phyloP scores from a whole-genome alignment of 2,888 invertebrate genomes.

The Eugnorisma glareosa region DNA sequence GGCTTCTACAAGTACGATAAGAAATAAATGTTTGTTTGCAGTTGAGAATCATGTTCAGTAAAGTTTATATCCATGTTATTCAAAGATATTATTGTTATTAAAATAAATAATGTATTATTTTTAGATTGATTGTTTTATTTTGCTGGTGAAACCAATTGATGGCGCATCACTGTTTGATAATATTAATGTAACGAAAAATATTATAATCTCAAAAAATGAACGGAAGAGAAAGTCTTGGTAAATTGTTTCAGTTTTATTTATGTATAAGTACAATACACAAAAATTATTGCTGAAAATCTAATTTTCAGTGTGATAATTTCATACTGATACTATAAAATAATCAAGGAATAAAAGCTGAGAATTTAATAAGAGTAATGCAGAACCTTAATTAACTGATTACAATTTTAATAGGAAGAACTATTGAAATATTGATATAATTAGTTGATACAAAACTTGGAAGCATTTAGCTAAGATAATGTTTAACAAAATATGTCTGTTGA shows the following conservation, averaged over 20 bases:
- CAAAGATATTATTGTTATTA: slow-evolving; percentile 23
- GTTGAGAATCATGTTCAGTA: slow-evolving; percentile 52
- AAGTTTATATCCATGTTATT: slow-evolving; percentile 50
- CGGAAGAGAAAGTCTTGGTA: slow-evolving; percentile 1
- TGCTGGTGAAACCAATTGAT: background rate
- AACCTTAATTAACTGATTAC: slow-evolving; percentile 1
- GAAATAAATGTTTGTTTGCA: slow-evolving; percentile 72
- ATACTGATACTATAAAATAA: slow-evolving; percentile 26
- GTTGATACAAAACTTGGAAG: slow-evolving; percentile 22
- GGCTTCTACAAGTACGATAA: slow-evolving; percentile 94
- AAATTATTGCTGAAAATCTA: slow-evolving; percentile 35
- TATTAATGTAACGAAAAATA: background rate
- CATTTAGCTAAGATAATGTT: slow-evolving; percentile 10
- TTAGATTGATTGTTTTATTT: slow-evolving; percentile 17
- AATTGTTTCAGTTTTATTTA: slow-evolving; percentile 54
- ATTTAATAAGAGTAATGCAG: slow-evolving; percentile 17
- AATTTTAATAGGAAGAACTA: slow-evolving; percentile 20
- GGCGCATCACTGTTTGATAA: background rate
- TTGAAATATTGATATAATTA: background rate
- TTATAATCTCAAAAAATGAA: background rate
- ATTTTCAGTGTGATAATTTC: slow-evolving; percentile 27
- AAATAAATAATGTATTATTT: slow-evolving; percentile 47
- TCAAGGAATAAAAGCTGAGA: slow-evolving; percentile 44
- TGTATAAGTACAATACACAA: slow-evolving; percentile 60
- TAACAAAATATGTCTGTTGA: slow-evolving; percentile 17